Evolutionary conservation across 2,113 vertebrate species (phyloP).

Genomic region (Malurus cyaneus): DNA sequence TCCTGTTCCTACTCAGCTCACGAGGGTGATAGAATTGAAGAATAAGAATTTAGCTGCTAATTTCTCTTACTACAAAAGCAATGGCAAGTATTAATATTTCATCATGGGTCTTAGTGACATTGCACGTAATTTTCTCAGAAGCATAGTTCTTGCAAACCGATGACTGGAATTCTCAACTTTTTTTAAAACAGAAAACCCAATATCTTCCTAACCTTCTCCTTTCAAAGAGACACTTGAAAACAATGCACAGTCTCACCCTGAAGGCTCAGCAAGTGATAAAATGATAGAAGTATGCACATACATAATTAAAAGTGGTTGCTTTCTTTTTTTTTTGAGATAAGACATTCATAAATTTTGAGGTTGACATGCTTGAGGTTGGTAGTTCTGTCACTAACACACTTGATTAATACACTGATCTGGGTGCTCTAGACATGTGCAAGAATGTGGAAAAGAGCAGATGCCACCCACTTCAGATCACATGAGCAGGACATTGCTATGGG

Average conservation of each 20-base stretch:
- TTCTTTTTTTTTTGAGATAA: background rate
- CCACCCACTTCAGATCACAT: background rate
- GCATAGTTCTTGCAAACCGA: background rate
- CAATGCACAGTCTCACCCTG: background rate
- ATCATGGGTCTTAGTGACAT: background rate
- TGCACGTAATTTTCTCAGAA: background rate
- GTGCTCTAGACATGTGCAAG: background rate
- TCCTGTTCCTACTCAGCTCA: background rate
- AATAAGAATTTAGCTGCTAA: background rate
- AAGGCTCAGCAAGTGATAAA: background rate
- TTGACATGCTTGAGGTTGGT: background rate
- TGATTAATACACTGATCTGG: background rate
- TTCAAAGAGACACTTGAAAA: background rate
- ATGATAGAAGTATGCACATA: background rate
- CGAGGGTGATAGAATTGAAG: background rate
- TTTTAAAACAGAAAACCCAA: background rate
- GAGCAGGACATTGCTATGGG: background rate
- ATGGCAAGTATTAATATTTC: background rate
- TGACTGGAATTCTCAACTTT: background rate
- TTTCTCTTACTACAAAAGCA: background rate
- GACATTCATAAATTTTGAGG: fast-evolving
- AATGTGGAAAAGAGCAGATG: background rate
- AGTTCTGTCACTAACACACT: background rate
- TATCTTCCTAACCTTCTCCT: background rate
- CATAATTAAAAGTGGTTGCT: background rate